Conservation (phyloP, 2,113 vertebrate genomes). For the Periophthalmus modestus region DNA sequence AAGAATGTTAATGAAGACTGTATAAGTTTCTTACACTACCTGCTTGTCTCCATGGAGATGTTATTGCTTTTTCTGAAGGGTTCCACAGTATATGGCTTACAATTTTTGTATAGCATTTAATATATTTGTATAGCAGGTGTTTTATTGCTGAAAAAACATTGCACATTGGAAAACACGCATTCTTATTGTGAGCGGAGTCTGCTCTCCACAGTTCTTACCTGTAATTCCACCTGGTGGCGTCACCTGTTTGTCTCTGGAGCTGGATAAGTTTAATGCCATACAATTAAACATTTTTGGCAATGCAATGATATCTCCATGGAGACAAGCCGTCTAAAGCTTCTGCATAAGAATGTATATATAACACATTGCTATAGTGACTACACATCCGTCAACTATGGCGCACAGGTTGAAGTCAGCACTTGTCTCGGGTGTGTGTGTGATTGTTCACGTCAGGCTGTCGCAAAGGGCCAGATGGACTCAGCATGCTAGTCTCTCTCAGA, state of each 20-base stretch:
- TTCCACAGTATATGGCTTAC: neutral
- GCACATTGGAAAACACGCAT: neutral
- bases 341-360: neutral
- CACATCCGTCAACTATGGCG: slow-evolving; percentile 32
- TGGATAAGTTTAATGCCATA: neutral
- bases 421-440: neutral
- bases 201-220: neutral
- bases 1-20: neutral
- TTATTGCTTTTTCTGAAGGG: neutral
- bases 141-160: neutral
- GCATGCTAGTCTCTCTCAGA: slow-evolving; percentile 31
- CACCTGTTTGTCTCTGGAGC: neutral
- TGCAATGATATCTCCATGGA: neutral
- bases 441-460: slow-evolving; percentile 23
- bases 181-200: neutral
- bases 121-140: neutral
- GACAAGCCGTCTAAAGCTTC: neutral
- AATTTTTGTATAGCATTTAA: neutral
- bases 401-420: slow-evolving; percentile 28
- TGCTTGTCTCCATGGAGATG: neutral
- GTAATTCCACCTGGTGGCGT: too few relatives aligned
- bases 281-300: neutral
- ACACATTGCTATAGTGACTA: neutral
- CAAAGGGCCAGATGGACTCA: slow-evolving; percentile 44
- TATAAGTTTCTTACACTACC: neutral